Evolutionary conservation across 2,888 invertebrate genomes (phyloP).

Genomic region (Sarcophaga caerulescens): DNA sequence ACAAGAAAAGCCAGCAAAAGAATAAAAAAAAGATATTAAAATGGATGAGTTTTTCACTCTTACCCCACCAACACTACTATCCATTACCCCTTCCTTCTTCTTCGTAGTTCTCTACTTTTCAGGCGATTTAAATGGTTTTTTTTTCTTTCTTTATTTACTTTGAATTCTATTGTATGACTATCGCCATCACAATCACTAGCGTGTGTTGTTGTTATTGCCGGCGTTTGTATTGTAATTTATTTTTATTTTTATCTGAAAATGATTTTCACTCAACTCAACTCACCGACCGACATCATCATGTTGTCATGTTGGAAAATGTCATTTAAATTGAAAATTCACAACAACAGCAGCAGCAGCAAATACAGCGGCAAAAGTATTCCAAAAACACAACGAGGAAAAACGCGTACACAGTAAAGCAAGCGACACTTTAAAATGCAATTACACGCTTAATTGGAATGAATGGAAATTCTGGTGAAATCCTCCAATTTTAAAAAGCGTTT

Average conservation of each 20-base stretch:
- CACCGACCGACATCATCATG: background rate
- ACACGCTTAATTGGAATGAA: no score
- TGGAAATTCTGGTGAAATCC: no score
- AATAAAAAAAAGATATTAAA: background rate
- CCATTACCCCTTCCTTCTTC: no score
- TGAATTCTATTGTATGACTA: background rate
- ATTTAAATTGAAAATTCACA: background rate
- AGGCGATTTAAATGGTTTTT: no score
- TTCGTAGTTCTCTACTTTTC: no score
- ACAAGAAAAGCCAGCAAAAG: background rate
- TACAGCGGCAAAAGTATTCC: no score
- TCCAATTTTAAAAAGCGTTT: no score
- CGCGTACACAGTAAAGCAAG: no score
- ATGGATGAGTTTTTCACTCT: background rate
- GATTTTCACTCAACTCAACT: background rate
- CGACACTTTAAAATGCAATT: no score
- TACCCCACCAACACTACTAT: no score
- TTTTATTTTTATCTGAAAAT: background rate
- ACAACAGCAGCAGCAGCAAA: background rate
- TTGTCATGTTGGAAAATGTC: background rate
- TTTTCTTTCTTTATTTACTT: background rate
- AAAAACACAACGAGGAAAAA: no score
- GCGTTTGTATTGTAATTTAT: background rate
- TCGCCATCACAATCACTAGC: background rate
- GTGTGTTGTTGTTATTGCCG: background rate